Evolutionary conservation across 1,140 invertebrate genomes (phyloP).

Genomic region (Grapholita molesta): DNA sequence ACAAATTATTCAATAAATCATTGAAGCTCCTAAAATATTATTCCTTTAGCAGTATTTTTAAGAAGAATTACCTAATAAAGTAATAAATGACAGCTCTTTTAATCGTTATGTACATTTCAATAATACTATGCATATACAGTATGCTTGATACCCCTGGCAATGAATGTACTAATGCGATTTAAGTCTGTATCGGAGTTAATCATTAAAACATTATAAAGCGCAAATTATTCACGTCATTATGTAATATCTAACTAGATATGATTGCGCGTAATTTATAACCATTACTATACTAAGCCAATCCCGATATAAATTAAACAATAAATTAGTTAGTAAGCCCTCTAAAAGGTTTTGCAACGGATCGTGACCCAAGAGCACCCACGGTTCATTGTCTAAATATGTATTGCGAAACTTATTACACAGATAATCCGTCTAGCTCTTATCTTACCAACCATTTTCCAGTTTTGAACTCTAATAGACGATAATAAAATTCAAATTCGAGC

Average conservation of each 20-base stretch:
- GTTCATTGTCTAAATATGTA: constrained; percentile 20
- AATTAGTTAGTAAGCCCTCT: constrained; percentile 7
- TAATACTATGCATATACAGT: no score
- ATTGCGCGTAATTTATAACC: constrained; percentile 1
- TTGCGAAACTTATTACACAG: constrained; percentile 13
- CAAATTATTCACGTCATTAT: background rate
- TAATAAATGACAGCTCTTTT: no score
- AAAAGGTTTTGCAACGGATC: constrained; percentile 3
- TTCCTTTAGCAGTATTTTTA: no score
- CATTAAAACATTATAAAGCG: background rate
- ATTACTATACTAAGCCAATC: background rate
- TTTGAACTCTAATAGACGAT: background rate
- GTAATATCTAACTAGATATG: background rate
- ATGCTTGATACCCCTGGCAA: no score
- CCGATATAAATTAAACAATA: constrained; percentile 16
- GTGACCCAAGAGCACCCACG: constrained; percentile 18
- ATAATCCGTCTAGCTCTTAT: background rate
- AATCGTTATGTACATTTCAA: no score
- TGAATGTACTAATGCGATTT: background rate
- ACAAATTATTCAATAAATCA: background rate
- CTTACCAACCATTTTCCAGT: background rate
- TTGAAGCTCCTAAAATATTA: no score
- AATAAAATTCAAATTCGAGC: background rate
- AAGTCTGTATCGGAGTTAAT: no score
- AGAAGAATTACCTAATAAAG: no score